Evolutionary conservation across 2,888 invertebrate genomes (phyloP).

Genomic region (Sesia apiformis): DNA sequence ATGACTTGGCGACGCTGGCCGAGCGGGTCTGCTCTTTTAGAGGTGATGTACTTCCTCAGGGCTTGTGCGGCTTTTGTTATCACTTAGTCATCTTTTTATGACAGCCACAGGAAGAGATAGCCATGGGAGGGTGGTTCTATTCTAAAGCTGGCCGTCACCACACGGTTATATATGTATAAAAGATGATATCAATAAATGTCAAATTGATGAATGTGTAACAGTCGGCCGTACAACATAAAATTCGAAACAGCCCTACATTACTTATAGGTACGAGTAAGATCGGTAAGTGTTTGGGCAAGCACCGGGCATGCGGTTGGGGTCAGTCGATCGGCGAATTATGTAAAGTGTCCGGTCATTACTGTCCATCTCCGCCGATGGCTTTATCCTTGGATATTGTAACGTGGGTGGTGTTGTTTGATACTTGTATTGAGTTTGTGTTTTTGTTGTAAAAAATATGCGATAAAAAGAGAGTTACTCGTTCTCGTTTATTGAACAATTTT

Average conservation of each 20-base stretch:
- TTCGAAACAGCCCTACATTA: not conserved
- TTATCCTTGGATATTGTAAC: conserved; percentile 25
- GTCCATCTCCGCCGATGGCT: conserved; percentile 42
- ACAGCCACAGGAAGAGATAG: no score
- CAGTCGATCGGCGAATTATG: conserved; percentile 64
- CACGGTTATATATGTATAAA: no score
- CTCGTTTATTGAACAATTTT: no score
- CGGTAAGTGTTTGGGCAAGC: conserved; percentile 5
- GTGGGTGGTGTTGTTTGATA: conserved; percentile 25
- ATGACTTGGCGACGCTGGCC: no score
- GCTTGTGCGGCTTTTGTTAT: no score
- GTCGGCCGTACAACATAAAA: not conserved
- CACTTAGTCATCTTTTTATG: no score
- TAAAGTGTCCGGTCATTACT: conserved; percentile 67
- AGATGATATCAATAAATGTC: no score
- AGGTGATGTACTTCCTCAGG: no score
- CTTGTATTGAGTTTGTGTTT: not conserved
- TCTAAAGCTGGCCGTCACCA: no score
- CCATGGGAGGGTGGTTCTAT: no score
- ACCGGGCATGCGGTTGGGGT: conserved; percentile 27
- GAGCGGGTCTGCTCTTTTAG: no score
- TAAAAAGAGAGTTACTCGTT: no score
- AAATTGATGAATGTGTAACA: not conserved
- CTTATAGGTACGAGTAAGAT: not conserved
- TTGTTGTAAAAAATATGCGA: not conserved